A percentile compares a stretch with the other conserved stretches of the same genome.
phyloP scores from a whole-genome alignment of 1,140 invertebrate genomes.

The Latrodectus geometricus region DNA sequence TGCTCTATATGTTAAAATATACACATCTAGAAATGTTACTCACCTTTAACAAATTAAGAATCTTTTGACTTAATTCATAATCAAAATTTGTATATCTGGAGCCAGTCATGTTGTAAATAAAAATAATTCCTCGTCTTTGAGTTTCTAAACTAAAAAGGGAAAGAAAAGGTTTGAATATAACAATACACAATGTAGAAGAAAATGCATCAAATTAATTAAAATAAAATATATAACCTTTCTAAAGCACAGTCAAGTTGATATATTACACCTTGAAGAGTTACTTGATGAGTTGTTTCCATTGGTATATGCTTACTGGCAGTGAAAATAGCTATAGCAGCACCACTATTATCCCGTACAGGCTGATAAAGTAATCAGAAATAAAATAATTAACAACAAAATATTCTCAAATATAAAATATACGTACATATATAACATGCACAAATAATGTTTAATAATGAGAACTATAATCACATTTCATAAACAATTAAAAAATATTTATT shows the following conservation, averaged over 20 bases:
- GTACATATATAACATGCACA: background rate
- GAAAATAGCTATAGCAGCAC: slow-evolving; percentile 94
- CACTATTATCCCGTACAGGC: slow-evolving; percentile 83
- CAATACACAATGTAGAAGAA: background rate
- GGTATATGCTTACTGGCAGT: slow-evolving; percentile 92
- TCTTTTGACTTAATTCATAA: slow-evolving; percentile 97
- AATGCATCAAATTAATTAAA: background rate
- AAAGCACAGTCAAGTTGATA: slow-evolving; percentile 95
- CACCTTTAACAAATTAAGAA: slow-evolving; percentile 96
- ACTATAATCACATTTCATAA: too few relatives aligned
- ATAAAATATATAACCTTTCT: slow-evolving; percentile 74
- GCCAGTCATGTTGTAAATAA: slow-evolving; percentile 99
- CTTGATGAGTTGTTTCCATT: slow-evolving; percentile 86
- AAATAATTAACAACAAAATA: too few relatives aligned
- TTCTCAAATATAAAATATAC: background rate
- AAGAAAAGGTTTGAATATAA: background rate
- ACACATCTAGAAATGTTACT: slow-evolving; percentile 67
- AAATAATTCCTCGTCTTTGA: slow-evolving; percentile 92
- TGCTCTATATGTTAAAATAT: too few relatives aligned
- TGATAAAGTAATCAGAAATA: slow-evolving; percentile 67
- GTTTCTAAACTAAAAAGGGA: slow-evolving; percentile 78
- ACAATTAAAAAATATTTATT: too few relatives aligned
- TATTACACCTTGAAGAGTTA: slow-evolving; percentile 91
- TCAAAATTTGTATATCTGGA: slow-evolving; percentile 91
- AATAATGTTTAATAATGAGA: background rate